A percentile compares a stretch with the other conserved stretches of the same genome.
Conservation (phyloP, 2,797 vertebrate species). For the Neomorphus geoffroyi region DNA sequence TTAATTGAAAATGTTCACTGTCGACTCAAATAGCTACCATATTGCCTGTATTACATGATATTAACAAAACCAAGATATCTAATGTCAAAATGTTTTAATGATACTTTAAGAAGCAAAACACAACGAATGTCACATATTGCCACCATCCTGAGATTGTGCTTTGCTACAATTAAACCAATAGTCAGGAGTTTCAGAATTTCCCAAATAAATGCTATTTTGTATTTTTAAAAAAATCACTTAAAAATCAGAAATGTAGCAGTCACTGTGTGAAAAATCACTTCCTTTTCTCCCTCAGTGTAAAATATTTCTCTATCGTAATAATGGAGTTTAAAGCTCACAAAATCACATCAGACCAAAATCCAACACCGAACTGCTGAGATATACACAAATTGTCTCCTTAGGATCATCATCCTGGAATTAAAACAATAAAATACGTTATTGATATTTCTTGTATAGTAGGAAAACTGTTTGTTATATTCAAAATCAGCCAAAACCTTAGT, state of each 20-base stretch:
- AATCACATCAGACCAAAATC: conserved; percentile 51
- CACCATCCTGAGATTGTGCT: conserved; percentile 58
- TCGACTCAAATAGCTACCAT: not conserved
- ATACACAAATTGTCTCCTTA: conserved; percentile 16
- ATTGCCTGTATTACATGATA: not conserved
- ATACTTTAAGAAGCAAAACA: conserved; percentile 12
- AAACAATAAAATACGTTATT: conserved; percentile 47
- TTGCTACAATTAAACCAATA: conserved; percentile 31
- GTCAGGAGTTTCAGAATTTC: conserved; percentile 13
- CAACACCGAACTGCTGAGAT: conserved; percentile 29
- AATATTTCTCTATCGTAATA: conserved; percentile 36
- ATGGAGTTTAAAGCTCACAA: conserved; percentile 41
- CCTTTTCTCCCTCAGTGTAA: conserved; percentile 10
- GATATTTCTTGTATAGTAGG: not conserved
- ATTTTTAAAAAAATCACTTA: not conserved
- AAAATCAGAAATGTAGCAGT: conserved; percentile 16
- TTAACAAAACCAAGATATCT: conserved; percentile 8
- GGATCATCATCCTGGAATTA: conserved; percentile 51
- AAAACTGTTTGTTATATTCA: not conserved
- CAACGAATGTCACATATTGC: conserved; percentile 15
- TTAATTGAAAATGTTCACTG: not conserved
- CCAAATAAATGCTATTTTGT: not conserved
- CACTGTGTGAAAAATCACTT: not conserved
- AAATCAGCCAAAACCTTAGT: not conserved
- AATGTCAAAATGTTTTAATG: conserved; percentile 26